A percentile compares a stretch with the other conserved stretches of the same genome.
phyloP scores from a whole-genome alignment of 2,797 vertebrate genomes.

The Saxicola maurus region DNA sequence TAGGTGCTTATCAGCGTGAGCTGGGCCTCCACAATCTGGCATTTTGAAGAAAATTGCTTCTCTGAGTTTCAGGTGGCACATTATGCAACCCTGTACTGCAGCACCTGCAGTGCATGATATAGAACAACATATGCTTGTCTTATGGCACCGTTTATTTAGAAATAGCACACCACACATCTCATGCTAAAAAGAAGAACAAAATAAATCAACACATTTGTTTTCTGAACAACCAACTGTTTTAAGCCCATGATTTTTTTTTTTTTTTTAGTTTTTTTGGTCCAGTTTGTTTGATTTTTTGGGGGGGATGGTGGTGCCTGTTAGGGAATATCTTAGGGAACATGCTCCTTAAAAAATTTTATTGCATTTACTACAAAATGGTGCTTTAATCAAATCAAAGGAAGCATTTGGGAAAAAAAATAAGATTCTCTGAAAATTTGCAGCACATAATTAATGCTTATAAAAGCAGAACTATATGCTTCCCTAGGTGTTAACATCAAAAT shows the following conservation, averaged over 20 bases:
- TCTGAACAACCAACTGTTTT: neutral
- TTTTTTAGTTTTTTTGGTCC: neutral
- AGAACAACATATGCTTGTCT: constrained; percentile 51
- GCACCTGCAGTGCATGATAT: constrained; percentile 23
- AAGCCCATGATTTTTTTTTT: neutral
- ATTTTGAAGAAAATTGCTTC: constrained; percentile 30
- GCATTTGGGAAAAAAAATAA: neutral
- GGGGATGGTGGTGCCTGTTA: neutral
- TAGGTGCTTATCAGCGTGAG: neutral
- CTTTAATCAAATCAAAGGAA: neutral
- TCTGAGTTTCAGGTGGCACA: constrained; percentile 35
- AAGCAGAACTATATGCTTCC: neutral
- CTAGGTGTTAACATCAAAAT: neutral
- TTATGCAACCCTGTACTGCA: constrained; percentile 29
- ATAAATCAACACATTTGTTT: constrained; percentile 29
- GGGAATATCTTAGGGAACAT: neutral
- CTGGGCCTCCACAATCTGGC: constrained; percentile 8
- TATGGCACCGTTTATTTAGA: constrained; percentile 50
- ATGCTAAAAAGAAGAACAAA: constrained; percentile 29
- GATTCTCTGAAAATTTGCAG: neutral
- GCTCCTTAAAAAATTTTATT: neutral
- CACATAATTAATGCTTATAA: neutral
- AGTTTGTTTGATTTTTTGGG: neutral
- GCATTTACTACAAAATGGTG: neutral
- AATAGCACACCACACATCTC: neutral